phyloP scores from a whole-genome alignment of 2,797 vertebrate species.

The Danio kyathit region DNA sequence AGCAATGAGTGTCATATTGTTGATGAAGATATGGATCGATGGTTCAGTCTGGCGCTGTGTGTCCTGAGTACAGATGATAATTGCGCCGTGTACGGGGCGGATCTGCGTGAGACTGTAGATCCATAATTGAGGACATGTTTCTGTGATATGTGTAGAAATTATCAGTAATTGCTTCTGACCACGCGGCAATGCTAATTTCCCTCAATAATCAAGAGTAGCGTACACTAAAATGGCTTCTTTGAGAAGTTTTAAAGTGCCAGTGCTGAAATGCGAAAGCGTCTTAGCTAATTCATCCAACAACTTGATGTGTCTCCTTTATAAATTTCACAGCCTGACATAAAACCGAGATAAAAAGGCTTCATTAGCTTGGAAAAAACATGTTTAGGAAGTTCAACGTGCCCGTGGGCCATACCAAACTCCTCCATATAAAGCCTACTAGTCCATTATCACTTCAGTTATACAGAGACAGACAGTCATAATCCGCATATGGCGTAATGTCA shows the following conservation, averaged over 20 bases:
- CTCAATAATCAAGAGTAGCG: conserved; percentile 75
- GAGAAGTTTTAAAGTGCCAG: conserved; percentile 61
- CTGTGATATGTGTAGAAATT: conserved; percentile 79
- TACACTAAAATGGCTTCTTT: conserved; percentile 69
- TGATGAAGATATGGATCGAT: conserved; percentile 72
- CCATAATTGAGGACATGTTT: conserved; percentile 80
- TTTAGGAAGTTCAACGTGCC: conserved; percentile 75
- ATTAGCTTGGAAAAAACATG: conserved; percentile 75
- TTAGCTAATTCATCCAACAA: conserved; percentile 60
- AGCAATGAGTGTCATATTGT: conserved; percentile 54
- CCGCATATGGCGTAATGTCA: conserved; percentile 74
- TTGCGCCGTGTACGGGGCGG: conserved; percentile 65
- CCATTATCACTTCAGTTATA: conserved; percentile 84
- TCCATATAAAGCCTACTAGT: conserved; percentile 79
- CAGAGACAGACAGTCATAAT: conserved; percentile 81
- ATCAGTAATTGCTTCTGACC: conserved; percentile 82
- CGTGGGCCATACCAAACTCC: conserved; percentile 78
- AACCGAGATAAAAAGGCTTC: conserved; percentile 69
- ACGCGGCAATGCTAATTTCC: conserved; percentile 77
- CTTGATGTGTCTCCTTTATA: conserved; percentile 57
- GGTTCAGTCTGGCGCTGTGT: conserved; percentile 60
- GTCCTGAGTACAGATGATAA: conserved; percentile 75
- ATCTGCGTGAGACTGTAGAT: conserved; percentile 72
- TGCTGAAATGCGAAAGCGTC: conserved; percentile 64
- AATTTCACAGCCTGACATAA: conserved; percentile 67